Conservation (phyloP, 2,113 vertebrate genomes). For the Diadophis punctatus region DNA sequence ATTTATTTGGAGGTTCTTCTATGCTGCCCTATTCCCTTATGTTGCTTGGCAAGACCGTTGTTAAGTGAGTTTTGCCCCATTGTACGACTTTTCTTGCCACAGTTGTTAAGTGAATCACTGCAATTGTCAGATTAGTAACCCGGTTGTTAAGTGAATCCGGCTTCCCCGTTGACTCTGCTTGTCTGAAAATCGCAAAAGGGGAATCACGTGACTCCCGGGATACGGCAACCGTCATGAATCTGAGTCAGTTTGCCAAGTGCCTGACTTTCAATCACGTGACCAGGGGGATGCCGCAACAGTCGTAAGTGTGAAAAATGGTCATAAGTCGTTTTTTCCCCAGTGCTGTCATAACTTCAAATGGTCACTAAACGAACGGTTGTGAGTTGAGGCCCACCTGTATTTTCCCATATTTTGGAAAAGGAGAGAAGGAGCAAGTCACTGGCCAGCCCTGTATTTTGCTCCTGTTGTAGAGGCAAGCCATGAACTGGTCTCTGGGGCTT, state of each 20-base stretch:
- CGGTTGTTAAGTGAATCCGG: neutral
- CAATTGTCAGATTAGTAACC: neutral
- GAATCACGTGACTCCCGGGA: neutral
- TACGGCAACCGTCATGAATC: neutral
- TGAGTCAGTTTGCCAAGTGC: neutral
- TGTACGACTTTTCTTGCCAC: neutral
- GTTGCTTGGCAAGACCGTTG: neutral
- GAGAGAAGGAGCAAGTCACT: too few species aligned
- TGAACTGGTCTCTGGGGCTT: neutral
- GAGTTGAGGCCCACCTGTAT: neutral
- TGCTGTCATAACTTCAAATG: neutral
- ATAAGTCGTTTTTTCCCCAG: neutral
- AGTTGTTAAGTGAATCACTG: too few species aligned
- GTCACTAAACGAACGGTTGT: neutral
- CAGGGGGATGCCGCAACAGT: neutral
- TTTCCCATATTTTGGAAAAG: too few species aligned
- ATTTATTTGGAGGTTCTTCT: too few species aligned
- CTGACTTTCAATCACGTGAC: neutral
- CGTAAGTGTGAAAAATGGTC: neutral
- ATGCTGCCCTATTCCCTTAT: too few species aligned
- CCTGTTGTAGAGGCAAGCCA: neutral
- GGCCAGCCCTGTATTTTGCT: neutral
- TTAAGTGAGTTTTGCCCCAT: neutral
- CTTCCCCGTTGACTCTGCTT: neutral
- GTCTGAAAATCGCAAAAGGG: neutral